phyloP scores from a whole-genome alignment of 64 coral and sea anemone genomes.

The Stichodactyla mertensii region DNA sequence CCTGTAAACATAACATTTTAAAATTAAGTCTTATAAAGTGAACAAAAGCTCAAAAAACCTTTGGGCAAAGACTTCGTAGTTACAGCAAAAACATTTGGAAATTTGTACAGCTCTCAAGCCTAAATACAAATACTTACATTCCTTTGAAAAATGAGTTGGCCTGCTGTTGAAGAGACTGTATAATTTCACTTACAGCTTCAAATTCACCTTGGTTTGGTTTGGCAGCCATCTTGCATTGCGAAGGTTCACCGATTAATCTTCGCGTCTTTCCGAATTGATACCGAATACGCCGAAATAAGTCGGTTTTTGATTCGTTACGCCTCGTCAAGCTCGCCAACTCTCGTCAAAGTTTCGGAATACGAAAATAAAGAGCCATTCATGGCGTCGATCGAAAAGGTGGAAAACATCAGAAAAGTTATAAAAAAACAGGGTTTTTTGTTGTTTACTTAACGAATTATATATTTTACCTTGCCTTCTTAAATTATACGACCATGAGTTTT shows the following conservation, averaged over 20 bases:
- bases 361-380: not conserved
- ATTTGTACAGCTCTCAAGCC: not conserved
- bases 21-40: no score
- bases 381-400: not conserved
- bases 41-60: not conserved
- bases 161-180: slow-evolving; percentile 38
- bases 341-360: not conserved
- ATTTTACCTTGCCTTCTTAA: not conserved
- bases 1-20: slow-evolving; percentile 1
- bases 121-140: slow-evolving; percentile 36
- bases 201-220: slow-evolving; percentile 19
- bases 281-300: not conserved
- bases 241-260: not conserved
- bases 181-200: slow-evolving; percentile 29
- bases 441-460: not conserved
- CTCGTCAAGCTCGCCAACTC: not conserved
- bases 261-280: not conserved
- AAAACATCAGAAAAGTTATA: not conserved
- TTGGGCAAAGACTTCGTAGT: not conserved
- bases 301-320: not conserved
- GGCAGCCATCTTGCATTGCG: not conserved
- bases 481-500: slow-evolving; percentile 6
- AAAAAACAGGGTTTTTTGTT: not conserved
- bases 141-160: slow-evolving; percentile 51
- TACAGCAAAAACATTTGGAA: not conserved